phyloP scores from a whole-genome alignment of 2,888 invertebrate genomes.

The Stratiomys singularior region DNA sequence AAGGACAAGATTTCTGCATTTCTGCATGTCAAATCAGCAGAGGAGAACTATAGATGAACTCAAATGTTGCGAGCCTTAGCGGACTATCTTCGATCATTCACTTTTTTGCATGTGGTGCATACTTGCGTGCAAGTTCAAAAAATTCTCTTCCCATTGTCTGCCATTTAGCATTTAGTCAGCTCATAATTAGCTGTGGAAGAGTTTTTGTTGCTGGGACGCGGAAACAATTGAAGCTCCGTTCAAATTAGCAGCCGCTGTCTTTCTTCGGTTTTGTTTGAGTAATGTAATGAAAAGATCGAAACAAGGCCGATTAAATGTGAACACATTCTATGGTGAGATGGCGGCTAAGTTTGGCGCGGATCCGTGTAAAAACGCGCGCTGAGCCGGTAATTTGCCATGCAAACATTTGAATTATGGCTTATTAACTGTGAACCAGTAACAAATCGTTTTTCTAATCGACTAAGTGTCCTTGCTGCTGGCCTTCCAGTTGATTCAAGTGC shows the following conservation, averaged over 20 bases:
- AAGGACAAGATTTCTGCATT: too few relatives aligned
- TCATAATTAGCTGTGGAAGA: neutral
- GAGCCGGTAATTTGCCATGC: neutral
- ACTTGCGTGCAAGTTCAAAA: too few relatives aligned
- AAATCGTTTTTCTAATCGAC: conserved; percentile 35
- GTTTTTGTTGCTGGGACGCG: neutral
- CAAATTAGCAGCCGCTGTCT: conserved; percentile 1
- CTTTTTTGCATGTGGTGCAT: too few relatives aligned
- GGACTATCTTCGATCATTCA: too few relatives aligned
- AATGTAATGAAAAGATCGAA: conserved; percentile 36
- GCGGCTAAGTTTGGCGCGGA: conserved; percentile 13
- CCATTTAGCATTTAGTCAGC: neutral
- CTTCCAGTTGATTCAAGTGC: conserved; percentile 13
- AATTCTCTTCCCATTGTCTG: too few relatives aligned
- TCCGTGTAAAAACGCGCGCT: neutral
- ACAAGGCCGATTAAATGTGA: conserved; percentile 23
- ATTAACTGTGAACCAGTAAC: conserved; percentile 20
- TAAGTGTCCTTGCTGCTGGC: conserved; percentile 30
- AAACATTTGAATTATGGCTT: conserved; percentile 20
- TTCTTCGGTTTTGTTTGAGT: conserved; percentile 30
- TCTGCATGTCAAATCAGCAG: too few relatives aligned
- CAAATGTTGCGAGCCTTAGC: too few relatives aligned
- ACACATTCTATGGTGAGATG: conserved; percentile 10
- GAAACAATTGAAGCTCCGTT: neutral
- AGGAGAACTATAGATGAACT: too few relatives aligned